phyloP scores from a whole-genome alignment of 2,888 invertebrate species.

The Lymantria monacha region DNA sequence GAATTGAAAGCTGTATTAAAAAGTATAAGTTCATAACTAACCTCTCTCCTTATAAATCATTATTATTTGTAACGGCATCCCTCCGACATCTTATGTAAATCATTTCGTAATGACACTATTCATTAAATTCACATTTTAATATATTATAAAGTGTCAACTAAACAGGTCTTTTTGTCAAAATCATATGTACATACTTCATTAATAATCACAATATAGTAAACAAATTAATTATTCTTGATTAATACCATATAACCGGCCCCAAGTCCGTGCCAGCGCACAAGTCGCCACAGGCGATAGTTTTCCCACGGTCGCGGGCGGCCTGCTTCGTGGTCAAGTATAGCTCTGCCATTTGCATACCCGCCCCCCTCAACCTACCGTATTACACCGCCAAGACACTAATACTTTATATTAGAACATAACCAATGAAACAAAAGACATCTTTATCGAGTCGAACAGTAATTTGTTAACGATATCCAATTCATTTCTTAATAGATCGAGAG shows the following conservation, averaged over 20 bases:
- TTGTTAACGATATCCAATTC: conserved; percentile 48
- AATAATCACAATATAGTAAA: no score
- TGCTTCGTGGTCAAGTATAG: conserved; percentile 74
- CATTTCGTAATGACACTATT: no score
- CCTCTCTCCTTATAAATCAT: no score
- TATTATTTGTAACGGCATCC: no score
- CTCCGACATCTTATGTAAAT: no score
- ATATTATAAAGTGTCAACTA: no score
- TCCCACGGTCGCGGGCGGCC: conserved; percentile 77
- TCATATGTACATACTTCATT: no score
- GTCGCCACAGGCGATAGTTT: conserved; percentile 82
- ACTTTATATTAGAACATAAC: conserved; percentile 15
- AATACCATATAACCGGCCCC: conserved; percentile 3
- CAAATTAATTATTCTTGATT: no score
- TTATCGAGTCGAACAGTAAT: conserved; percentile 37
- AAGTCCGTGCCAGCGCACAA: conserved; percentile 56
- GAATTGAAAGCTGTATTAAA: no score
- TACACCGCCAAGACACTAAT: conserved; percentile 56
- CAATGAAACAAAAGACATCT: conserved; percentile 29
- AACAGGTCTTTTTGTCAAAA: no score
- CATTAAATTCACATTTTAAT: no score
- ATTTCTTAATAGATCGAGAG: conserved; percentile 56
- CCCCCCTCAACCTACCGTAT: conserved; percentile 69
- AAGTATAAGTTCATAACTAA: no score
- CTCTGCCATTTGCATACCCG: conserved; percentile 79